phyloP scores from a whole-genome alignment of 1,140 invertebrate genomes.

The Plodia interpunctella region DNA sequence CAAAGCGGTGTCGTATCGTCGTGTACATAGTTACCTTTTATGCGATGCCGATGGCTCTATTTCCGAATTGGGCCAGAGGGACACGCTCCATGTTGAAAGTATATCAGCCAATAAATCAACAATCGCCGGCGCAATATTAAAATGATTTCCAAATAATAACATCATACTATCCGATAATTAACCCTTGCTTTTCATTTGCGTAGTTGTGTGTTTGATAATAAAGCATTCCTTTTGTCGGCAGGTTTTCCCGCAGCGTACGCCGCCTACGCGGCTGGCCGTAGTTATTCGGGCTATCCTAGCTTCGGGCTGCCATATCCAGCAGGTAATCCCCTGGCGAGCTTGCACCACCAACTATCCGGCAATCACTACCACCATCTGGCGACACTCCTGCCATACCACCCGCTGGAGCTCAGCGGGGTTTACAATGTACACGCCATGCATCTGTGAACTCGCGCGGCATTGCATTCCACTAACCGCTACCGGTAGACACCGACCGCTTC shows the following conservation, averaged over 20 bases:
- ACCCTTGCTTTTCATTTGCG: slow-evolving; percentile 26
- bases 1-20: slow-evolving; percentile 55
- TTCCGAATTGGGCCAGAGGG: slow-evolving; percentile 54
- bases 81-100: slow-evolving; percentile 43
- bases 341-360: slow-evolving; percentile 82
- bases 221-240: slow-evolving; percentile 78
- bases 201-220: slow-evolving; percentile 26
- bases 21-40: slow-evolving; percentile 54
- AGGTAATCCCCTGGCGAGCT: slow-evolving; percentile 91
- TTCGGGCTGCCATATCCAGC: slow-evolving; percentile 97
- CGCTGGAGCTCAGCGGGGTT: slow-evolving; percentile 80
- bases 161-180: slow-evolving; percentile 40
- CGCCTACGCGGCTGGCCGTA: slow-evolving; percentile 94
- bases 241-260: slow-evolving; percentile 96
- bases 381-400: slow-evolving; percentile 81
- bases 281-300: slow-evolving; percentile 96
- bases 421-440: slow-evolving; percentile 87
- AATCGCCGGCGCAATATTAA: slow-evolving; percentile 26
- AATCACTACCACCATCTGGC: slow-evolving; percentile 81
- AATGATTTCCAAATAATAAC: slow-evolving; percentile 23
- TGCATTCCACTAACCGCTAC: slow-evolving; percentile 73
- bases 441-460: slow-evolving; percentile 83
- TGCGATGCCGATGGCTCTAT: slow-evolving; percentile 53
- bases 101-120: slow-evolving; percentile 34
- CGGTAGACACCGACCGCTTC: slow-evolving; percentile 51